These are phyloP conservation scores for Rhynchomys soricoides DNA, from an alignment of 2,113 vertebrate genomes.

Conservation along the genomic window DNA sequence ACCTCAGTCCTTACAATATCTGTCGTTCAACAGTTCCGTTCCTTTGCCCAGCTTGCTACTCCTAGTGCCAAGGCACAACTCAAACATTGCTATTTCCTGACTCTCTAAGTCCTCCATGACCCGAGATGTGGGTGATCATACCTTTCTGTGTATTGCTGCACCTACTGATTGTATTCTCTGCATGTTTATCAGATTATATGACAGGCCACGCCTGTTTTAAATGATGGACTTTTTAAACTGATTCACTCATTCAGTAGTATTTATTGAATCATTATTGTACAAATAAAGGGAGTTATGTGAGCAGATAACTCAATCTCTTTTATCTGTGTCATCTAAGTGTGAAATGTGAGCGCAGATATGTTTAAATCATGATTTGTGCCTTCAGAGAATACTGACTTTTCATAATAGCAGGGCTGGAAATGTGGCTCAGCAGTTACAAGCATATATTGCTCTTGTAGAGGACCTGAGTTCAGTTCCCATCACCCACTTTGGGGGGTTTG, in stretches of 20 bases:
- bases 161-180: neutral
- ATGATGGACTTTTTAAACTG: neutral
- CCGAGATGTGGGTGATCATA: neutral
- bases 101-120: neutral
- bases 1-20: neutral
- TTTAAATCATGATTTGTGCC: neutral
- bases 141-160: neutral
- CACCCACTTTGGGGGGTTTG: neutral
- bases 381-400: neutral
- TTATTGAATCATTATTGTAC: neutral
- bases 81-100: neutral
- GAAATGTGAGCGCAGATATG: neutral
- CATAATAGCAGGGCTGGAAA: neutral
- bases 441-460: neutral
- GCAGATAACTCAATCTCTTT: neutral
- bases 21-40: neutral
- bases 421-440: neutral
- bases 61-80: neutral
- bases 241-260: neutral
- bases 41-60: neutral
- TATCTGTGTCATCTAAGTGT: neutral
- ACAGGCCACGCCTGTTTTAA: neutral
- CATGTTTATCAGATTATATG: neutral
- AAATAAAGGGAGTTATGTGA: neutral
- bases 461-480: neutral